phyloP scores from a whole-genome alignment of 2,888 invertebrate genomes.

The Tetranychus piercei region DNA sequence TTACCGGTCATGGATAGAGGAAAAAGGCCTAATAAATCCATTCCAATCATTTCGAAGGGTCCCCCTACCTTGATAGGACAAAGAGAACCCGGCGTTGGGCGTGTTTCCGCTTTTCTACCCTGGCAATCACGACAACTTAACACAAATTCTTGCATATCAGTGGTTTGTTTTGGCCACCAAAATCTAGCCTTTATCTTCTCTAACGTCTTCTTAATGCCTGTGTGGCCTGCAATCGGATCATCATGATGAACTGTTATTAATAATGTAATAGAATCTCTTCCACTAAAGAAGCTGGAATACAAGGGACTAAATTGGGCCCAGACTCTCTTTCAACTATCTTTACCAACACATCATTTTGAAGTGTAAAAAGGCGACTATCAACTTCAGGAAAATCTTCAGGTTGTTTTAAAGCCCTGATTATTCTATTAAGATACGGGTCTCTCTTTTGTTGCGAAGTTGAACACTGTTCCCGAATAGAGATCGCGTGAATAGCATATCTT shows the following conservation, averaged over 20 bases:
- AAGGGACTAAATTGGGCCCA: neutral
- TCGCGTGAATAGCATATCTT: neutral
- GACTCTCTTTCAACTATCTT: neutral
- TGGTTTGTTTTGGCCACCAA: neutral
- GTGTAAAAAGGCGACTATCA: neutral
- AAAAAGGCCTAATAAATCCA: constrained; percentile 24
- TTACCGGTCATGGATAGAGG: constrained; percentile 20
- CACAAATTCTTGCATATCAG: neutral
- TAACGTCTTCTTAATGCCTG: neutral
- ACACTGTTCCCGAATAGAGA: neutral
- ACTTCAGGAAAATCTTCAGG: neutral
- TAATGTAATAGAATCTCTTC: constrained; percentile 2
- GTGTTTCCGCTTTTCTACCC: neutral
- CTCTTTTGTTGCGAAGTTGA: neutral
- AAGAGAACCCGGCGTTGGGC: neutral
- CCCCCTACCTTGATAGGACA: neutral
- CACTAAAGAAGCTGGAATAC: neutral
- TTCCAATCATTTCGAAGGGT: too few species aligned
- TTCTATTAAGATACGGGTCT: neutral
- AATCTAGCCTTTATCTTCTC: neutral
- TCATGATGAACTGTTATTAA: neutral
- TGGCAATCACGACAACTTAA: constrained; percentile 3
- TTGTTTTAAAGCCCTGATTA: neutral
- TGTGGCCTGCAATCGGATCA: constrained; percentile 5
- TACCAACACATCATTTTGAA: neutral